Evolutionary conservation across 2,113 vertebrate species (phyloP), one percentile per base, ranked within the genome.

Genomic region (Amphiprion ocellaris): DNA sequence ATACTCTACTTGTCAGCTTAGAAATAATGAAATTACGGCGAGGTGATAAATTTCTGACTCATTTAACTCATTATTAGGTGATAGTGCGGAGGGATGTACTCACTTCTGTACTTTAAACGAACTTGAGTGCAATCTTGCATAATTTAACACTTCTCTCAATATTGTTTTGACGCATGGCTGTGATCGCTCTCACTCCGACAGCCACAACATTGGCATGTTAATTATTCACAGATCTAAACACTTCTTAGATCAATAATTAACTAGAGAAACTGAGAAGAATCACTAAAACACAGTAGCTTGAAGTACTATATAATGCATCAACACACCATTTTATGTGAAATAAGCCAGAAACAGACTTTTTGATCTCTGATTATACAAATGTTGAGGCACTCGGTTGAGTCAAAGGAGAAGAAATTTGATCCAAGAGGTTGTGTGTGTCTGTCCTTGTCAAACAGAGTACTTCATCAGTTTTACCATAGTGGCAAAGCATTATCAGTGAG

Each of bases 181-280:
- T 65, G 55, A 87, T 81, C 61, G 21, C 82, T 87, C n/a, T 14
- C 28, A 50, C 49, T 84, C 86, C 84, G 71, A 90, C 84, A 81
- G 70, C 79, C 77, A 63, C 73, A 87, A 85, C 80, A 85, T 63
- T 33, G 87, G 77, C 74, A 47, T 86, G 80, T 94, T 81, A 92
- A 92, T 87, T 92, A 93, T 93, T 94, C 79, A 93, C 75, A 8
- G 73, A 62, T 85, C 74, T 79, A 90, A 91, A 89, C 78, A 79
- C 73, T 50, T 60, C 77, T 81, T 67, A 81, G 85, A 91, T 93
- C 80, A 92, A 92, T 92, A 91, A 92, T 92, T 91, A 80, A 93
- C 75, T 9, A 86, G 69, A 70, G 80, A 77, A 85, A 66, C 82
- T 66, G 77, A 89, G 71, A 71, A 75, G 53, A 83, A 81, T 81